These are phyloP conservation scores for Pseudomugil tenellus DNA, from an alignment of 2,797 vertebrate species.

Conservation along the genomic window DNA sequence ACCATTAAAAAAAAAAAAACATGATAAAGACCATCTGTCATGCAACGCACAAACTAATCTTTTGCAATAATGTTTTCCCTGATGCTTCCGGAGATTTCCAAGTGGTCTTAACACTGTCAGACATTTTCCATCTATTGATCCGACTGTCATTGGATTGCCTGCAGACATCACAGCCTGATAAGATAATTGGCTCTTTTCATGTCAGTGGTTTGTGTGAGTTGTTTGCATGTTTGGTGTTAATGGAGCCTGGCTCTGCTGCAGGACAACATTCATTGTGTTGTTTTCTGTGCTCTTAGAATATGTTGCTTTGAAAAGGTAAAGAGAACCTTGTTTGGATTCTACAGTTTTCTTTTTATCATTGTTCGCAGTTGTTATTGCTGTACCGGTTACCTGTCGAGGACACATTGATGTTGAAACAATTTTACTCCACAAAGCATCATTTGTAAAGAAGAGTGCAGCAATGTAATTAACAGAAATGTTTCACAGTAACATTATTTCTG, in stretches of 20 bases:
- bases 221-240: slow-evolving; percentile 75
- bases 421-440: slow-evolving; percentile 15
- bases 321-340: slow-evolving; percentile 26
- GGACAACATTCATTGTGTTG: slow-evolving; percentile 34
- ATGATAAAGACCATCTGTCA: slow-evolving; percentile 7
- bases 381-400: slow-evolving; percentile 41
- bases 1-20: slow-evolving; percentile 27
- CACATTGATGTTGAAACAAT: slow-evolving; percentile 29
- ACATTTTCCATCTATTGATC: slow-evolving; percentile 48
- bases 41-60: slow-evolving; percentile 50
- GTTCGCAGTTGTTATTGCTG: slow-evolving; percentile 39
- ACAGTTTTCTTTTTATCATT: slow-evolving; percentile 21
- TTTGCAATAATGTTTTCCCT: slow-evolving; percentile 73
- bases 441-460: background rate
- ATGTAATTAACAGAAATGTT: slow-evolving; percentile 7
- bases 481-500: slow-evolving; percentile 9
- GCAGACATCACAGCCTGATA: slow-evolving; percentile 48
- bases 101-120: slow-evolving; percentile 64
- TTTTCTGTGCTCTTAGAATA: slow-evolving; percentile 35
- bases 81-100: slow-evolving; percentile 78
- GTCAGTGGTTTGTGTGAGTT: slow-evolving; percentile 58
- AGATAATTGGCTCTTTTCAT: slow-evolving; percentile 66
- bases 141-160: slow-evolving; percentile 37
- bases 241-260: slow-evolving; percentile 35
- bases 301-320: slow-evolving; percentile 32